Evolutionary conservation across 1,140 invertebrate species (phyloP), one percentile per base, ranked within the genome.

Genomic region (Drosophila ohnishii): DNA sequence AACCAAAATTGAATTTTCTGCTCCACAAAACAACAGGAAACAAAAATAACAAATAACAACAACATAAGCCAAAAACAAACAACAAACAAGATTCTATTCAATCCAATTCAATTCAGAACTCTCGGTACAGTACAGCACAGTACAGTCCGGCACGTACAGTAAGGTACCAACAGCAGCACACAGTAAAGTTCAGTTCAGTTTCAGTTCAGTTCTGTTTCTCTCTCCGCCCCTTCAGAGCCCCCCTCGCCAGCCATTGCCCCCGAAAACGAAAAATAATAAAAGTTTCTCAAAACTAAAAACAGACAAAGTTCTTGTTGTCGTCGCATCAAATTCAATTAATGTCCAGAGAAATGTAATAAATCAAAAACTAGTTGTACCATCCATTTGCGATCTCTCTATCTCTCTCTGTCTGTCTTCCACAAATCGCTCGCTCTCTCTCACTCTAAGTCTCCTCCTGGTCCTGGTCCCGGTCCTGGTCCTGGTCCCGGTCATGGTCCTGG

Each of bases 301-400:
- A 74, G 35, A 74, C 40, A 73, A 77, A 78, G 61, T 78, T 87
- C 61, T 80, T 86, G 66, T 85, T 81, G 78, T 87, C 82, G 64
- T 82, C 82, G 64, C 79, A 83, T 86, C 78, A 87, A 87, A 86
- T 87, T 86, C 75, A 86, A 86, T 86, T 83, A 79, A 84, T 84
- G 79, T 75, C 80, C 71, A 65, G 47, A 62, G 58, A 81, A 82
- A 77, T 87, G 73, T 78, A 80, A 84, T 84, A 88, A 83, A 80
- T 79, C 84, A 88, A 86, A 86, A 78, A 69, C 51, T 80, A 84
- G 72, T 69, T 89, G 39, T 76, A 71, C 59, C 44, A 44, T 70
- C 58, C 76, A 70, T 62, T 56, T 64, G 63, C 59, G 59, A 28
- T 64, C 55, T 57, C 45, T 78, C 53, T 62, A 40, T 59, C 44